Conservation (phyloP, 1,140 invertebrate species). For the Monomorium pharaonis region DNA sequence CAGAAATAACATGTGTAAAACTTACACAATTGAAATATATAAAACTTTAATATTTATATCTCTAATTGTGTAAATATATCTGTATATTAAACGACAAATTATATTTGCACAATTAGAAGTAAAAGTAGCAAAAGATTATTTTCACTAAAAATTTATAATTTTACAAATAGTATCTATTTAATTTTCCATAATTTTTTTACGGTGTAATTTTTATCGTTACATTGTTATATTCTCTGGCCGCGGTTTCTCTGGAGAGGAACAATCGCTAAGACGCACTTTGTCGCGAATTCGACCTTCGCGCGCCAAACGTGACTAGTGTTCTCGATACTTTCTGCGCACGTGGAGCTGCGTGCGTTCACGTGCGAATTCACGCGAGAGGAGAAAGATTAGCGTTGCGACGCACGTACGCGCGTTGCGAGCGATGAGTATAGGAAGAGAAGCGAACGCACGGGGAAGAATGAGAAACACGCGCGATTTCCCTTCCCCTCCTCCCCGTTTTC, state of each 20-base stretch:
- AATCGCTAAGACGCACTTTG: not conserved
- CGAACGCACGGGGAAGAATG: conserved; percentile 13
- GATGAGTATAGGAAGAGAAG: not conserved
- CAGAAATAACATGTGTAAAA: too few relatives aligned
- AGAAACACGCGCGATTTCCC: conserved; percentile 4
- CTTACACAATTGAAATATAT: too few relatives aligned
- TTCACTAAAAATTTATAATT: too few relatives aligned
- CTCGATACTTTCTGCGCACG: conserved; percentile 10
- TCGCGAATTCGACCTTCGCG: conserved; percentile 16
- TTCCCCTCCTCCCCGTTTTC: too few relatives aligned
- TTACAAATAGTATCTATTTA: too few relatives aligned
- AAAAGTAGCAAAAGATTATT: too few relatives aligned
- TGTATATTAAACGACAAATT: too few relatives aligned
- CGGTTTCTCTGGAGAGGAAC: not conserved
- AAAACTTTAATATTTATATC: too few relatives aligned
- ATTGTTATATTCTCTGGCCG: not conserved
- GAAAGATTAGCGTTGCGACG: not conserved
- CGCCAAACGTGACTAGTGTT: conserved; percentile 5
- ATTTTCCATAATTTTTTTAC: too few relatives aligned
- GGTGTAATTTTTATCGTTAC: not conserved
- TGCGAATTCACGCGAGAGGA: conserved; percentile 25
- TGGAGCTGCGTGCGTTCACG: not conserved
- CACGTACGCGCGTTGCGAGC: not conserved
- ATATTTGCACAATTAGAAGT: too few relatives aligned
- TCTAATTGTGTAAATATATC: too few relatives aligned